Evolutionary conservation across 2,888 invertebrate genomes (phyloP), one percentile per base, ranked within the genome.

Genomic region (Noctua pronuba): DNA sequence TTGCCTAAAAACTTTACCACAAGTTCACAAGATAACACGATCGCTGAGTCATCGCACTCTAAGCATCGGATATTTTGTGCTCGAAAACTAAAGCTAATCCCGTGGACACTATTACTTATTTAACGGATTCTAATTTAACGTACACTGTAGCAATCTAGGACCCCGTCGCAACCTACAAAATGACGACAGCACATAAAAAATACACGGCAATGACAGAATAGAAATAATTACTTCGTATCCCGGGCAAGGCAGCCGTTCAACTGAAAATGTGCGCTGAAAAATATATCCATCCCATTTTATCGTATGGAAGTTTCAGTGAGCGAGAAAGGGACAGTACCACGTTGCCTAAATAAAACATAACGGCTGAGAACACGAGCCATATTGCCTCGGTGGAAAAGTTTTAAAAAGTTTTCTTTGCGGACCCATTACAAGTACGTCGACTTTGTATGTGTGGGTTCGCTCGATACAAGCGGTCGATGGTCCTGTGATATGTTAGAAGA

Each of bases 401-500:
- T 96, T 97, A 94, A 97, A 97, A 97, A 97, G 95, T 97, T 97
- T 97, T 96, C 96, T 97, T 97, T 96, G 96, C 96, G 95, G 96
- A 95, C 95, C 96, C 96, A 96, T 96, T 96, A 97, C 96, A 95
- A 96, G 97, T 94, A 94, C 94, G 92, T 90, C 88, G 93, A 89
- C 88, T 91, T 92, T 93, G 94, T 95, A 92, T 94, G 95, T 94
- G 95, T 94, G 94, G 87, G 94, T 92, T 86, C 92, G 94, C 90
- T 94, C 94, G 93, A 95, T 95, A 95, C 91, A 92, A 91, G 91
- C 94, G 94, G 94, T 95, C 95, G 95, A 96, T 95, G 94, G 91
- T 93, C 91, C 85, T 89, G 85, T 88, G 86, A 89, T 90, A 86
- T 91, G 86, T 89, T 87, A 87, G 79, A 88, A 86, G 87, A 90